Conservation (phyloP, 2,113 vertebrate species). For the Xenopus tropicalis region DNA sequence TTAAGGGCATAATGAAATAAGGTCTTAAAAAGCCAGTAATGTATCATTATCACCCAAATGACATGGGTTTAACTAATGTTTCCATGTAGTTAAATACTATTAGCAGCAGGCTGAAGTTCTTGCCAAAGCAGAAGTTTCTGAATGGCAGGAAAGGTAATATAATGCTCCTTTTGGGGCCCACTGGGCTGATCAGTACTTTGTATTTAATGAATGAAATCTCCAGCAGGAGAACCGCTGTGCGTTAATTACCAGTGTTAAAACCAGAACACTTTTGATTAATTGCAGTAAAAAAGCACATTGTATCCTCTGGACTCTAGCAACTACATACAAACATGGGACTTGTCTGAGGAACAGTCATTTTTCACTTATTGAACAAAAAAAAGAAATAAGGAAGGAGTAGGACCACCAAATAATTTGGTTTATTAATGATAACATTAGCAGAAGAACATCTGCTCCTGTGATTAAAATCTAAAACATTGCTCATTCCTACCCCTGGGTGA, state of each 20-base stretch:
- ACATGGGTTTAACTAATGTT: too few species aligned
- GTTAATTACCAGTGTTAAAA: conserved; percentile 27
- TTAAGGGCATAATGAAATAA: too few species aligned
- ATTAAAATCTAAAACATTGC: neutral
- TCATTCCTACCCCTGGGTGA: neutral
- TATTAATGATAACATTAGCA: conserved; percentile 11
- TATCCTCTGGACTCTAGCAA: conserved; percentile 7
- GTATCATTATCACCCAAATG: too few species aligned
- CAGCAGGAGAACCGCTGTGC: conserved; percentile 4
- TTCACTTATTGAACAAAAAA: conserved; percentile 10
- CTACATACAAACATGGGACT: neutral
- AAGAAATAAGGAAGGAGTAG: neutral
- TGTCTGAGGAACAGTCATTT: conserved; percentile 3
- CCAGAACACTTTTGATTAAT: conserved; percentile 21
- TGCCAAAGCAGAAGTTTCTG: too few species aligned
- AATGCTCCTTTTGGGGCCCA: too few species aligned
- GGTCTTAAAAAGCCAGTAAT: too few species aligned
- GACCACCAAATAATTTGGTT: conserved; percentile 6
- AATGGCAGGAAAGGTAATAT: too few species aligned
- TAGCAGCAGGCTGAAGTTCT: too few species aligned
- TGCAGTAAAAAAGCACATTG: conserved; percentile 3
- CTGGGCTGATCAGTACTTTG: too few species aligned
- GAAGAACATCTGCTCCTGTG: neutral
- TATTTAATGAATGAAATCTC: too few species aligned
- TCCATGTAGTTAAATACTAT: too few species aligned